Base-by-base conservation (phyloP, 2,888 invertebrate genomes). In the Cheilosia pagana region DNA sequence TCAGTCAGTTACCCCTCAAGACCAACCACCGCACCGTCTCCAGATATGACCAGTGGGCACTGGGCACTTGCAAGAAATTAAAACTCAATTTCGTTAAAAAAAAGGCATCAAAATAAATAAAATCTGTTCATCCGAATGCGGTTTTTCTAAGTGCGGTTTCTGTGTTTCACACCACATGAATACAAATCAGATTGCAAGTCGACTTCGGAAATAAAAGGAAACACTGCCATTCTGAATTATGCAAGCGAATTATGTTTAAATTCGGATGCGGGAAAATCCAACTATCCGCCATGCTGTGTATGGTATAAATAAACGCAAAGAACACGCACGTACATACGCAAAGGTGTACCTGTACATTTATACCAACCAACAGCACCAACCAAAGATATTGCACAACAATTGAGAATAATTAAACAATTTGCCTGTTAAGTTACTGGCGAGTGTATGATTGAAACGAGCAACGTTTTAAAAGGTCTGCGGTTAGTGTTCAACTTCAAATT, bases 101-200 rank as follows among this genome's bases (percentile, higher is more conserved):
- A 62, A 55, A 19, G 41, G 14, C 62, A 57, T 12, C 1, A 19
- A 62, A 63, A 74, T 43, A 39, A 74, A 70, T 48, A 70, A 67
- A 71, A 75, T 76, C 70, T 71, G 45, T 67, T 81, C 85, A 43
- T 72, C 67, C 75, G 35, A 65, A 65, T 85, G 81, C 53, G 85
- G 85, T 81, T 81, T 39, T 63, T 63, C 70, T 75, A 79, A 75
- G 65, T 85, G 75, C 83, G 83, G 79, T 85, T 83, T 79, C 52
- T 60, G 65, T 65, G 60, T 48, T 76, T 85, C 85, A 75, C 85
- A 81, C 75, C 60, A 62, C 53, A 67, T 76, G 81, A 75, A 85
- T 81, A 85, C 81, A 85, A 81, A 81, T 81, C 81, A 71, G 76
- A 57, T 81, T 75, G 75, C 43, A 67, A 75, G 62, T 67, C 25